These are phyloP conservation scores for Portunus trituberculatus DNA, from an alignment of 1,140 invertebrate genomes.

Conservation along the genomic window DNA sequence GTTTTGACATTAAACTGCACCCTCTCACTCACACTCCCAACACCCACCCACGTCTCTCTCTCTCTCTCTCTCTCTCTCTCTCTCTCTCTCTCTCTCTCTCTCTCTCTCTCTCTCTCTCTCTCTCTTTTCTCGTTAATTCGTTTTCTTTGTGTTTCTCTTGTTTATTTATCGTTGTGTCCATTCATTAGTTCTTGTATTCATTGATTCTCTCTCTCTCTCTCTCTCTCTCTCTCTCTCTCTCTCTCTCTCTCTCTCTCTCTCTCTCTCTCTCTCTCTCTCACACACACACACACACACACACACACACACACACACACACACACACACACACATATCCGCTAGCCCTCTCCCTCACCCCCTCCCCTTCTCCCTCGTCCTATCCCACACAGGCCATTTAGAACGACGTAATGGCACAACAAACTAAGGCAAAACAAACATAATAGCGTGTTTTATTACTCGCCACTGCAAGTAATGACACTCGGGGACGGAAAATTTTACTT, in stretches of 20 bases:
- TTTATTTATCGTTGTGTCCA: neutral
- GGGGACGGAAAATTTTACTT: too few species aligned
- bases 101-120: neutral
- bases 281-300: neutral
- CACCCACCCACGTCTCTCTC: neutral
- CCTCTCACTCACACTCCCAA: too few species aligned
- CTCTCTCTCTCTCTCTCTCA: conserved; percentile 26
- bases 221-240: conserved; percentile 38
- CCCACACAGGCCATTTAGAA: too few species aligned
- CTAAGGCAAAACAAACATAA: too few species aligned
- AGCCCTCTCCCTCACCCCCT: too few species aligned
- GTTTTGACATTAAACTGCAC: too few species aligned
- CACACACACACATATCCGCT: too few species aligned
- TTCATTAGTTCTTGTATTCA: neutral
- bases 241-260: conserved; percentile 10
- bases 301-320: neutral
- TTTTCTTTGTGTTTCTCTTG: neutral
- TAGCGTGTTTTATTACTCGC: too few species aligned
- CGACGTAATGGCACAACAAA: too few species aligned
- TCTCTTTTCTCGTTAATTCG: neutral
- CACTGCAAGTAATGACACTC: too few species aligned
- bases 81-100: too few species aligned
- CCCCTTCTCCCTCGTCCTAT: too few species aligned
- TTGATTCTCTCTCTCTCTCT: conserved; percentile 19
- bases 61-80: neutral